These are phyloP conservation scores for Calidris pygmaea DNA, from an alignment of 2,113 vertebrate species.

Conservation along the genomic window DNA sequence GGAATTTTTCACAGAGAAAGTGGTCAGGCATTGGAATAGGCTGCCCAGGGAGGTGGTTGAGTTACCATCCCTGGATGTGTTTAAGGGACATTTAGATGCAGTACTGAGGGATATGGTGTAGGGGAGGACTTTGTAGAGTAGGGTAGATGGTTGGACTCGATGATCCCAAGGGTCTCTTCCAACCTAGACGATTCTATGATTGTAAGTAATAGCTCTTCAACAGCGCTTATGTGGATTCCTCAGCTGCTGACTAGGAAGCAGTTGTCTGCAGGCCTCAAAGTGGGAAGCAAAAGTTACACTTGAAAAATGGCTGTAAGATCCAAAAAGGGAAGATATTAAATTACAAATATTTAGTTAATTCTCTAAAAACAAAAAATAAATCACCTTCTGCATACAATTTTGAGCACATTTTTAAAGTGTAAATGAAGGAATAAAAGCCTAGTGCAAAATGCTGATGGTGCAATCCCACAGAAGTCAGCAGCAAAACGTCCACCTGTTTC, in stretches of 20 bases:
- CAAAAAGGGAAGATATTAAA: not conserved
- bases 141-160: too few relatives aligned
- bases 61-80: too few relatives aligned
- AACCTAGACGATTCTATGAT: not conserved
- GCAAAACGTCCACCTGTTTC: not conserved
- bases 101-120: too few relatives aligned
- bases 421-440: not conserved
- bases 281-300: not conserved
- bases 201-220: not conserved
- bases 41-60: too few relatives aligned
- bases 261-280: not conserved
- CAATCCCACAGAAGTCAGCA: not conserved
- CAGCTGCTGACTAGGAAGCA: not conserved
- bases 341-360: not conserved
- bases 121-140: too few relatives aligned
- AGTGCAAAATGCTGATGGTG: not conserved
- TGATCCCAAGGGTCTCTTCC: too few relatives aligned
- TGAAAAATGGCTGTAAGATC: not conserved
- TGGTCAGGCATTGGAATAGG: too few relatives aligned
- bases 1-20: too few relatives aligned
- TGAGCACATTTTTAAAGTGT: not conserved
- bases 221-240: not conserved
- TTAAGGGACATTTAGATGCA: too few relatives aligned
- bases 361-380: not conserved
- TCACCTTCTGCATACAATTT: not conserved